Percentiles rank a stretch among this genome's conserved stretches.
These are phyloP conservation scores for Lynx canadensis DNA, from an alignment of 2,113 vertebrate genomes.

Conservation along the genomic window DNA sequence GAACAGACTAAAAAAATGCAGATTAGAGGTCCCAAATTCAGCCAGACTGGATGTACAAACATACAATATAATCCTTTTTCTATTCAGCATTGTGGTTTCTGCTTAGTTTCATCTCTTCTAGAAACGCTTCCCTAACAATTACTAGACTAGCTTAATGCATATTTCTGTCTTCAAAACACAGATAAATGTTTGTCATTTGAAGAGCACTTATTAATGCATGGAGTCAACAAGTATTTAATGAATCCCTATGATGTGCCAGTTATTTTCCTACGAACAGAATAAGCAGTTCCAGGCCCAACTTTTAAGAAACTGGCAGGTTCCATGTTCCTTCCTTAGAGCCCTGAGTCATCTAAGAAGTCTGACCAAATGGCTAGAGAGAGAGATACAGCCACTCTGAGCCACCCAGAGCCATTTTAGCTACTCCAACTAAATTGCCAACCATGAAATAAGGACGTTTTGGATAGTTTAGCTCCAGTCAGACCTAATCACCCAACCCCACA, in stretches of 20 bases:
- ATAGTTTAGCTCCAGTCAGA: not conserved
- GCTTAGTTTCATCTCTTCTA: not conserved
- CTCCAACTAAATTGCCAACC: rapidly evolving
- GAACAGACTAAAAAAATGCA: not conserved
- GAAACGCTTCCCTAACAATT: not conserved
- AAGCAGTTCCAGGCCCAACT: not conserved
- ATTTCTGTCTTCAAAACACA: not conserved
- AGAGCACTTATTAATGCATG: not conserved
- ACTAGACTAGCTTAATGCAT: not conserved
- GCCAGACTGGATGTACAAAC: not conserved
- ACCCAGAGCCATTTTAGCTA: too few species aligned
- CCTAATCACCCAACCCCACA: too few species aligned
- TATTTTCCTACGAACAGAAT: too few species aligned
- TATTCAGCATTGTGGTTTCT: not conserved
- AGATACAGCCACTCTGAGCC: not conserved
- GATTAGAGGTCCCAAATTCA: not conserved
- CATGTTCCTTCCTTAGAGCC: not conserved
- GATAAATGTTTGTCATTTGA: not conserved
- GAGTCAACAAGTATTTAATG: not conserved
- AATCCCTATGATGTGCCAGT: not conserved
- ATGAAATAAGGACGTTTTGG: rapidly evolving
- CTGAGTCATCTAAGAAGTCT: not conserved
- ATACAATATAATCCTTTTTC: not conserved
- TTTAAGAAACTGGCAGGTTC: not conserved
- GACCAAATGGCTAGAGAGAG: not conserved